These are phyloP conservation scores for Acanthisitta chloris DNA, from an alignment of 2,113 vertebrate genomes.

Conservation along the genomic window DNA sequence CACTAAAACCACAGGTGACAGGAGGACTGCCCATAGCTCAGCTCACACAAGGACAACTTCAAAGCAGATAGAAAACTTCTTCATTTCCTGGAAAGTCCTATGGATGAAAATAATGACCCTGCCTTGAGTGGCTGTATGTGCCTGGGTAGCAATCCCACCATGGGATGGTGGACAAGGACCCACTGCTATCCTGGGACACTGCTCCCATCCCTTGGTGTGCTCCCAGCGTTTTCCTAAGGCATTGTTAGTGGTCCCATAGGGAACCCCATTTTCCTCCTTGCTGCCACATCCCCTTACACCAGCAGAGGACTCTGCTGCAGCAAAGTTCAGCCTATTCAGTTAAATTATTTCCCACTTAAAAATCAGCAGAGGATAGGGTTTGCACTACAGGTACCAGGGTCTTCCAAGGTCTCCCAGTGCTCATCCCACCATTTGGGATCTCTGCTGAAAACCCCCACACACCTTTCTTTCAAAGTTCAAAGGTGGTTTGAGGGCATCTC, in stretches of 20 bases:
- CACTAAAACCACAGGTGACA: not conserved
- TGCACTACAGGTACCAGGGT: not conserved
- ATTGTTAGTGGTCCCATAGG: rapidly evolving
- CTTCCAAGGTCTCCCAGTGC: not conserved
- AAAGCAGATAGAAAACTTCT: not conserved
- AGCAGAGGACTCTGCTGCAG: conserved; percentile 53
- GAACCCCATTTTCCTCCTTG: not conserved
- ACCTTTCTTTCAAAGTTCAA: not conserved
- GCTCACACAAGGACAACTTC: not conserved
- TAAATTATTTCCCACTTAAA: not conserved
- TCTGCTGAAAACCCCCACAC: not conserved
- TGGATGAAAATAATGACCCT: not conserved
- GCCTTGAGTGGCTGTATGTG: not conserved
- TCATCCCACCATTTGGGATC: not conserved
- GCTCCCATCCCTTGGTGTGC: not conserved
- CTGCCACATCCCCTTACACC: not conserved
- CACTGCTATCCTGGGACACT: not conserved
- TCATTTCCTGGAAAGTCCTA: not conserved
- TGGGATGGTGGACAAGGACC: not conserved
- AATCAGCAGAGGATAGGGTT: not conserved
- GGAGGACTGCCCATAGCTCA: not conserved
- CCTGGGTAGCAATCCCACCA: not conserved
- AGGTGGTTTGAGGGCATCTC: not conserved
- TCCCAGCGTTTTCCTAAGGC: not conserved
- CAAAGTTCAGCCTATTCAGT: not conserved